A percentile compares a stretch with the other conserved stretches of the same genome.
Evolutionary conservation across 2,888 invertebrate genomes (phyloP).

Genomic region (Epinotia bilunana): DNA sequence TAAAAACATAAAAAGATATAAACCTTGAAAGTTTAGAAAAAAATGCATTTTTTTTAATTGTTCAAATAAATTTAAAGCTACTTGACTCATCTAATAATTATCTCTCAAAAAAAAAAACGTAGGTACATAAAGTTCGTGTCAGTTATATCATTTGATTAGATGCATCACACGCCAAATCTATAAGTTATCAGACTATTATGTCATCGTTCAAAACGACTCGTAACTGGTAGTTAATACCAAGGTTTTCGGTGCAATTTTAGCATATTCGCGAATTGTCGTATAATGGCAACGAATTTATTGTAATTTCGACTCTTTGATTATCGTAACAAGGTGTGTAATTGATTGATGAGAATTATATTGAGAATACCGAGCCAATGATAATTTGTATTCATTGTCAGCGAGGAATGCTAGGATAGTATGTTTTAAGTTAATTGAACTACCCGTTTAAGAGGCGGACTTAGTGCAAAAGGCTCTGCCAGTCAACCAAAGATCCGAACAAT

Average conservation of each 20-base stretch:
- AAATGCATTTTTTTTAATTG: too few species aligned
- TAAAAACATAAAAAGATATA: too few species aligned
- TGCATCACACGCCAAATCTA: slow-evolving; percentile 2
- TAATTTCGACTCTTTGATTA: not conserved
- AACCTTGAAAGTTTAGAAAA: too few species aligned
- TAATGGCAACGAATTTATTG: not conserved
- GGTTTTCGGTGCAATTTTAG: slow-evolving; percentile 32
- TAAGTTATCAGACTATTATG: slow-evolving; percentile 39
- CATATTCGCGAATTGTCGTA: slow-evolving; percentile 14
- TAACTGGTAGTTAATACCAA: slow-evolving; percentile 43
- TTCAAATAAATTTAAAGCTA: too few species aligned
- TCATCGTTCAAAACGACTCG: slow-evolving; percentile 38
- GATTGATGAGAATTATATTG: not conserved
- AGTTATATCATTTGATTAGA: not conserved
- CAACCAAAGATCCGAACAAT: not conserved
- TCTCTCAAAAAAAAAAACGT: too few species aligned
- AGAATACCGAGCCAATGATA: not conserved
- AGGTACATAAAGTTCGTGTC: too few species aligned
- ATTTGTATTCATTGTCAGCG: slow-evolving; percentile 10
- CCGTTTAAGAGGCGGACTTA: not conserved
- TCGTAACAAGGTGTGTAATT: not conserved
- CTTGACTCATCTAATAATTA: too few species aligned
- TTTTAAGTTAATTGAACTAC: slow-evolving; percentile 6
- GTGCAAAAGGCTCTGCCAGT: not conserved
- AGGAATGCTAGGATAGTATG: not conserved